A percentile compares a stretch with the other conserved stretches of the same genome.
Conservation (phyloP, 2,888 invertebrate genomes). For the Argynnis bischoffii region DNA sequence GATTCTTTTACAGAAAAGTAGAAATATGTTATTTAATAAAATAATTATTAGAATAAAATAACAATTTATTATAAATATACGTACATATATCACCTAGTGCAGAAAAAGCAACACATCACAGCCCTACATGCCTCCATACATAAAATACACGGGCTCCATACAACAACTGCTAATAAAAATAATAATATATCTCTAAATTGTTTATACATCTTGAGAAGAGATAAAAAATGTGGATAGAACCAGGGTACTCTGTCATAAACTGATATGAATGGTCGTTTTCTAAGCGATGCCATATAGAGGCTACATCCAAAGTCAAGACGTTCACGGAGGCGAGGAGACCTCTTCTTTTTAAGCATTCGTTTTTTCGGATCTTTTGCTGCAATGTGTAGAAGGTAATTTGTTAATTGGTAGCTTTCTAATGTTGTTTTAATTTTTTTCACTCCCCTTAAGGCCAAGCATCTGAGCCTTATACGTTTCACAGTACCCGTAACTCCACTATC, state of each 20-base stretch:
- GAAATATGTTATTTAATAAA: background rate
- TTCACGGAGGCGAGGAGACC: conserved; percentile 32
- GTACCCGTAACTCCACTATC: conserved; percentile 43
- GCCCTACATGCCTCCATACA: conserved; percentile 51
- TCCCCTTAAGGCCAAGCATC: conserved; percentile 40
- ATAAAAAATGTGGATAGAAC: conserved; percentile 59
- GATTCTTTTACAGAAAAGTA: background rate
- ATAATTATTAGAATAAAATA: conserved; percentile 20
- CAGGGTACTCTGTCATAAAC: conserved; percentile 54
- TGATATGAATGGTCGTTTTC: conserved; percentile 50
- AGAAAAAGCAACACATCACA: conserved; percentile 53
- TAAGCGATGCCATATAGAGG: conserved; percentile 52
- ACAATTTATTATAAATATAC: conserved; percentile 29
- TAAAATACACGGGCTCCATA: conserved; percentile 63
- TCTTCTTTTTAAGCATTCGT: conserved; percentile 35
- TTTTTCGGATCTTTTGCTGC: conserved; percentile 44
- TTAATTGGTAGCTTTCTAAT: conserved; percentile 43
- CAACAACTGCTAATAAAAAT: conserved; percentile 54
- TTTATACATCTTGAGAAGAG: conserved; percentile 48
- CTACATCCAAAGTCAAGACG: conserved; percentile 47
- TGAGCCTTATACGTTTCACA: conserved; percentile 43
- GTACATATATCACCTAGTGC: conserved; percentile 45
- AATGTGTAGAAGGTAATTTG: conserved; percentile 45
- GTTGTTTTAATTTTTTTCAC: conserved; percentile 30
- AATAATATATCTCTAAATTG: conserved; percentile 52